phyloP scores from a whole-genome alignment of 2,797 vertebrate genomes.

The Cynodonichthys magdalenae region DNA sequence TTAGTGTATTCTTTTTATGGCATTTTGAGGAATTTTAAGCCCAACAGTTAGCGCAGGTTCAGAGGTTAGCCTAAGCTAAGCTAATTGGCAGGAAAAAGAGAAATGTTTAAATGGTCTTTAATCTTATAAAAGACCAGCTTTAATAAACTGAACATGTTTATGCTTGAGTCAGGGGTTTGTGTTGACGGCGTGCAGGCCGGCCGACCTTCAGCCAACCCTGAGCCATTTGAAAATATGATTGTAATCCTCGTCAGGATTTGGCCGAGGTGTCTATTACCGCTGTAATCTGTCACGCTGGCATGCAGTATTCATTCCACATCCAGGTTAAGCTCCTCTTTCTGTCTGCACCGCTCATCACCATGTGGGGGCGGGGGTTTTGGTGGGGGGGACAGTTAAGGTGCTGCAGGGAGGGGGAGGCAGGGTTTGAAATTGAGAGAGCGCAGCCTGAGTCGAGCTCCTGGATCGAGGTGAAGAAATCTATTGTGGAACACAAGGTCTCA shows the following conservation, averaged over 20 bases:
- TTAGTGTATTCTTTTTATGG: no score
- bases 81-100: no score
- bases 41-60: no score
- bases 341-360: constrained; percentile 73
- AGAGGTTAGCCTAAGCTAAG: no score
- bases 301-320: constrained; percentile 77
- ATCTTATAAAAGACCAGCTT: not conserved
- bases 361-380: constrained; percentile 24
- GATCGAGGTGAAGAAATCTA: constrained; percentile 70
- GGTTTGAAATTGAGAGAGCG: constrained; percentile 73
- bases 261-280: constrained; percentile 81
- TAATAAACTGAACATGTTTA: not conserved
- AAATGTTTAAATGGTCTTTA: not conserved
- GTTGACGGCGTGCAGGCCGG: constrained; percentile 51
- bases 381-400: constrained; percentile 41
- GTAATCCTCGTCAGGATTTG: constrained; percentile 83
- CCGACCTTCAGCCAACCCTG: constrained; percentile 76
- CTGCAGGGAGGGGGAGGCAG: constrained; percentile 45
- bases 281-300: constrained; percentile 80
- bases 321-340: constrained; percentile 80
- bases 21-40: no score
- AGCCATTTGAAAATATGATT: constrained; percentile 79
- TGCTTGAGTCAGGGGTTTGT: constrained; percentile 22
- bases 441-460: constrained; percentile 76
- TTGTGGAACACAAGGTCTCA: constrained; percentile 69